These are phyloP conservation scores for Brachionus plicatilis DNA, from an alignment of 1,140 invertebrate species.

Conservation along the genomic window DNA sequence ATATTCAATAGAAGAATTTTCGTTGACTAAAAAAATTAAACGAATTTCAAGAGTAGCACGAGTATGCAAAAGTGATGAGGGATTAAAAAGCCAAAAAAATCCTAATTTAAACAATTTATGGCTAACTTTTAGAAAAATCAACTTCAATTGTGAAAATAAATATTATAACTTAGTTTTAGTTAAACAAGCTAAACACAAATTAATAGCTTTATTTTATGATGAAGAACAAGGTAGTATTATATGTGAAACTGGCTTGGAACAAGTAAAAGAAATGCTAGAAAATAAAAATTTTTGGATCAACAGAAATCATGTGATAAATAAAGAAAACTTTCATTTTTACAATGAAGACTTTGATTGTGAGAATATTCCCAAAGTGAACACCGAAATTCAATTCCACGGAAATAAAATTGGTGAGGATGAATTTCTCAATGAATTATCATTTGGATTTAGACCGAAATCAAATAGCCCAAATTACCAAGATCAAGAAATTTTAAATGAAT, in stretches of 20 bases:
- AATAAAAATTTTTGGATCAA: slow-evolving; percentile 26
- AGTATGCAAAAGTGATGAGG: not conserved
- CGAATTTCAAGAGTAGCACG: not conserved
- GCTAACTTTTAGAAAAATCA: not conserved
- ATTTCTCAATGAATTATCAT: not conserved
- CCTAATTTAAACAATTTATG: not conserved
- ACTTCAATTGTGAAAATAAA: not conserved
- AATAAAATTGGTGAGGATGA: not conserved
- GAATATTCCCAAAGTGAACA: not conserved
- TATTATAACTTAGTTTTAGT: not conserved
- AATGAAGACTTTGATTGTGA: slow-evolving; percentile 8
- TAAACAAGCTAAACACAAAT: not conserved
- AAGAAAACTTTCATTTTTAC: not conserved
- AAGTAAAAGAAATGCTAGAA: not conserved
- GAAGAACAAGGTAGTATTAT: not conserved
- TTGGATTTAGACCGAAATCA: not conserved
- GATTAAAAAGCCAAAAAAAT: not conserved
- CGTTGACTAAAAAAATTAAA: not conserved
- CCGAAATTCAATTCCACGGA: not conserved
- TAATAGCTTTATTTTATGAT: not conserved
- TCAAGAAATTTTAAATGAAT: not conserved
- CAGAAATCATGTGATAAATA: not conserved
- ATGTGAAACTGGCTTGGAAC: not conserved
- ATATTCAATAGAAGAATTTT: slow-evolving; percentile 29
- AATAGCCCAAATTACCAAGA: not conserved